Base-by-base conservation (phyloP, 2,113 vertebrate species). In the Amphiprion percula region DNA sequence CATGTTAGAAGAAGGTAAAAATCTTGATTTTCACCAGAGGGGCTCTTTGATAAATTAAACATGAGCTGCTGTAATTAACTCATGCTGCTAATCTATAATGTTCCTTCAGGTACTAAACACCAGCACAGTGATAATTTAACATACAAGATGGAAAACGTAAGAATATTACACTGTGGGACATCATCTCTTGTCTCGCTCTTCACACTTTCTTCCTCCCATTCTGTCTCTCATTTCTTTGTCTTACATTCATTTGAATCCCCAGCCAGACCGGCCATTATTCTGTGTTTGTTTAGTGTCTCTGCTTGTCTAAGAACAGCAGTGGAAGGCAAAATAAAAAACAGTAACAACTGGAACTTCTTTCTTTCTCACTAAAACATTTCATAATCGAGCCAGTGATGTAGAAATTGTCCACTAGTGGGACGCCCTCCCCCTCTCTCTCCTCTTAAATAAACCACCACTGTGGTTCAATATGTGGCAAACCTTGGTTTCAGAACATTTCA, bases 251-350 rank as follows among this genome's bases (percentile, higher is more conserved):
- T 59, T 72, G 30, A 75, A 69, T 77, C 41, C 71, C 68, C 63
- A 60, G 37, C 12, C 12, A 26, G 52, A 59, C 14, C 19, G 47
- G 54, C 59, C 47, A 72, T 89, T 84, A 72, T 77, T 79, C 49
- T 72, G 50, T 74, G 82, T 81, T 81, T 87, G 80, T 89, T 91
- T 80, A n/a, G 58, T 28, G 65, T 83, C 69, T 84, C 66, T 80
- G 77, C 79, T 63, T 23, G 61, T 46, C 16, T 69, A 37, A 62
- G 65, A 60, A 74, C 33, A 63, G 62, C 4, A 9, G n/a, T n/a
- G 64, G 44, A 84, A 17, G 23, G 52, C 0, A 30, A 74, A 26
- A 54, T 52, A 10, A 67, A 67, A 59, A 39, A 5, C 61, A 14
- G 30, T 12, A 53, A 28, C n/a, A 16, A 49, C 39, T 26, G 16